Evolutionary conservation across 2,797 vertebrate species (phyloP), one percentile per base, ranked within the genome.

Genomic region (Psittacula derbiana): DNA sequence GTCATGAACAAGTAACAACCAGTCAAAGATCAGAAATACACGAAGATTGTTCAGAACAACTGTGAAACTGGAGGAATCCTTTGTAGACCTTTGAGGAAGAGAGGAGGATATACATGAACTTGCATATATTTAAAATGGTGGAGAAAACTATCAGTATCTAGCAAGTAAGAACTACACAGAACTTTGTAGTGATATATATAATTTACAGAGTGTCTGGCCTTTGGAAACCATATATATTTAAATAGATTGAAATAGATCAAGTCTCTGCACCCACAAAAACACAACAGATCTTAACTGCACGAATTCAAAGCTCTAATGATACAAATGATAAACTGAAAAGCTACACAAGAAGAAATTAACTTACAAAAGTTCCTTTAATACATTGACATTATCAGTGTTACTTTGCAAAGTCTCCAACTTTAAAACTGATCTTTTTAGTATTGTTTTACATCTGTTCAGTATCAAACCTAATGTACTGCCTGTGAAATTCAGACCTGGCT

Each of bases 11-110:
- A 99, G 97, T 55, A 99, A 96, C 55, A 99, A 92, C 99, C 99
- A 99, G 96, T 99, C 99, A 75, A 99, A 99, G 95, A 99, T 99
- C 60, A 99, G 98, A 88, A 99, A 99, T 1, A 99, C 99, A 16
- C 99, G 98, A 38, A 99, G 98, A 91, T 99, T 99, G 97, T 99
- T 99, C 93, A 99, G 98, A 82, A 99, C 99, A 16, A 99, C 98
- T 0, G 99, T 99, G 96, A 99, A 99, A 97, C 98, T 98, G 72
- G 99, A 99, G 4, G 98, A 98, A 67, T 99, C 99, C 53, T 99
- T 98, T 0, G 99, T 99, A 62, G 99, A 99, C 91, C 99, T 99
- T 96, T 33, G 15, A 60, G 70, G 70, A 85, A 28, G 55, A 73
- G 36, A 76, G 43, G 93, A 55, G 43, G n/a, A 65, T 2, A 61